Evolutionary conservation across 2,888 invertebrate species (phyloP), one percentile per base, ranked within the genome.

Genomic region (Myathropa florea): DNA sequence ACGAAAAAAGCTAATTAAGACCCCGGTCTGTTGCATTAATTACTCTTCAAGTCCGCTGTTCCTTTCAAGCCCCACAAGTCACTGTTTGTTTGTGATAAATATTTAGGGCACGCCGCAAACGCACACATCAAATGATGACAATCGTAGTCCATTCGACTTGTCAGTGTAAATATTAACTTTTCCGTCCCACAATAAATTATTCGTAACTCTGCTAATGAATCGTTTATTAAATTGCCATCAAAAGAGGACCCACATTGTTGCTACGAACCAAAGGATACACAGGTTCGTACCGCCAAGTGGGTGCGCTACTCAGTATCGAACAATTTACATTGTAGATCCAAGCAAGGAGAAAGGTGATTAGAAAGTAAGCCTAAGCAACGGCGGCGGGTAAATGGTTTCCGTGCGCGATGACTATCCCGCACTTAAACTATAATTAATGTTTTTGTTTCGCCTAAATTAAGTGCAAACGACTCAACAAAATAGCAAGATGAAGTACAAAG

Each of bases 361-460:
- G 78, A 71, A 70, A 77, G 70, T 64, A 39, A 36, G 18, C 36
- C 14, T 21, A 30, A 39, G 30, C n/a, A 46, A 2, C 10, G 9
- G 39, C 9, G 18, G 12, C 26, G 24, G 4, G 64, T 7, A 12
- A 64, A 39, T 60, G 24, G 12, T 65, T 14, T 14, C 36, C 26
- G 6, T 64, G 1, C 30, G 18, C 12, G 28, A 59, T 33, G 18
- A 3, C 18, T 71, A 24, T 65, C 28, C 46, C 36, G 26, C 57
- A 79, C 46, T 55, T 23, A 30, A 10, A 61, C 28, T 63, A 67
- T 64, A 83, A 83, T 83, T 72, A 83, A 72, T 83, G 72, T 64
- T 64, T 83, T 79, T 79, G 73, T 84, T 84, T 80, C 76, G 76
- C 65, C 84, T 72, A 68, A 85, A 85, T 85, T 76, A 68, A 81